These are phyloP conservation scores for Acrobeloides nanus DNA, from an alignment of 2,888 invertebrate genomes.

Conservation along the genomic window DNA sequence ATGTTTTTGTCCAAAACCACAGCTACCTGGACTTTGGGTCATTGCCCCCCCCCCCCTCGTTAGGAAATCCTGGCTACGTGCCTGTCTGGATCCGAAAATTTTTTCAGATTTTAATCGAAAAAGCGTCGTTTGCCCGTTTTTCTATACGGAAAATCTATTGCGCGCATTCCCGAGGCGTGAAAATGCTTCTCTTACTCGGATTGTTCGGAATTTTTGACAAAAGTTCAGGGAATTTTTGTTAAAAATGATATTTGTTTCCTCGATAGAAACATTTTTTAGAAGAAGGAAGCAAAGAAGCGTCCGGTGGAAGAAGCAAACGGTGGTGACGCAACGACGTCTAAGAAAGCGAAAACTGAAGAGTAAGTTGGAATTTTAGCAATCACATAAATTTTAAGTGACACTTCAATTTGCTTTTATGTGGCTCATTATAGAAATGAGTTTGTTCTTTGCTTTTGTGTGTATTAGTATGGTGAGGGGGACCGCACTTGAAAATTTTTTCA, in stretches of 20 bases:
- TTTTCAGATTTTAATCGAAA: too few species aligned
- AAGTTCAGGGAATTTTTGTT: background rate
- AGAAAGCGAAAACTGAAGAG: slow-evolving; percentile 4
- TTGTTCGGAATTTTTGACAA: background rate
- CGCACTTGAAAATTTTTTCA: too few species aligned
- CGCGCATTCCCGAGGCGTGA: background rate
- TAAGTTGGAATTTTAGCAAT: too few species aligned
- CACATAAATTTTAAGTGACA: background rate
- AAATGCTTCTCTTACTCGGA: background rate
- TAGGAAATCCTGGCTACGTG: too few species aligned
- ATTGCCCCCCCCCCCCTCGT: too few species aligned
- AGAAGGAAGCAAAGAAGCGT: too few species aligned
- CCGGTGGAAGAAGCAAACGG: slow-evolving; percentile 4
- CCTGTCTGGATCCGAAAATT: too few species aligned
- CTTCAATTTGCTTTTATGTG: background rate
- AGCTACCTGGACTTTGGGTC: too few species aligned
- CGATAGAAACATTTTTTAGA: background rate
- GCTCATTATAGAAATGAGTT: background rate
- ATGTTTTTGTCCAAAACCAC: too few species aligned
- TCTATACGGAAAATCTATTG: background rate
- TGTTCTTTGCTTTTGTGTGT: too few species aligned
- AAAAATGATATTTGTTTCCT: background rate
- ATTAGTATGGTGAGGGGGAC: too few species aligned
- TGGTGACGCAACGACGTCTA: background rate
- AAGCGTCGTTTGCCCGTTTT: too few species aligned